Conservation (phyloP, 1,140 invertebrate species). For the Argopecten irradians region DNA sequence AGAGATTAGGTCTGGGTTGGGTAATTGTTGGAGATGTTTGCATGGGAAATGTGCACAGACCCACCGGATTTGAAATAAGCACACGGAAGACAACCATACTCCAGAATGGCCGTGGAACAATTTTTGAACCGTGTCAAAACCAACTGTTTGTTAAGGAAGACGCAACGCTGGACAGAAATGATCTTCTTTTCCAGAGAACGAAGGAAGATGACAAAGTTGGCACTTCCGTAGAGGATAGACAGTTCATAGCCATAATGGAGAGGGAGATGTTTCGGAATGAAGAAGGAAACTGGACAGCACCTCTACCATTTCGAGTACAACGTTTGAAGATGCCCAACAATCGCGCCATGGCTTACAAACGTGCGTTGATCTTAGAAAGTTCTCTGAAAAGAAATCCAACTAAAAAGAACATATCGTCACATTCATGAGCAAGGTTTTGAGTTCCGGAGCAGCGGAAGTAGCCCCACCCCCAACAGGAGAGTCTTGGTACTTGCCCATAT, state of each 20-base stretch:
- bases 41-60: conserved; percentile 36
- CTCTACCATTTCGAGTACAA: conserved; percentile 44
- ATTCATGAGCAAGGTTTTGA: neutral
- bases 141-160: neutral
- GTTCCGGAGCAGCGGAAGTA: conserved; percentile 33
- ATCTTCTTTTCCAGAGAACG: conserved; percentile 35
- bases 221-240: conserved; percentile 48
- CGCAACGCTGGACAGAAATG: neutral
- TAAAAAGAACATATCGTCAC: neutral
- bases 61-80: neutral
- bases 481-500: conserved; percentile 54
- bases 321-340: conserved; percentile 45
- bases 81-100: conserved; percentile 26
- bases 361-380: conserved; percentile 40
- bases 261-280: conserved; percentile 24
- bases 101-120: conserved; percentile 24
- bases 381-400: neutral
- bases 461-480: conserved; percentile 37
- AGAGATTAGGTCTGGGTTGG: conserved; percentile 48
- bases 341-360: conserved; percentile 39
- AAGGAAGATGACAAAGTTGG: conserved; percentile 38
- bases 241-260: conserved; percentile 48
- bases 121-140: conserved; percentile 32
- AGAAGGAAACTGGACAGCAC: conserved; percentile 48
- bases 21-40: conserved; percentile 51